Evolutionary conservation across 2,888 invertebrate genomes (phyloP), one percentile per base, ranked within the genome.

Genomic region (Drosophila diplacantha): DNA sequence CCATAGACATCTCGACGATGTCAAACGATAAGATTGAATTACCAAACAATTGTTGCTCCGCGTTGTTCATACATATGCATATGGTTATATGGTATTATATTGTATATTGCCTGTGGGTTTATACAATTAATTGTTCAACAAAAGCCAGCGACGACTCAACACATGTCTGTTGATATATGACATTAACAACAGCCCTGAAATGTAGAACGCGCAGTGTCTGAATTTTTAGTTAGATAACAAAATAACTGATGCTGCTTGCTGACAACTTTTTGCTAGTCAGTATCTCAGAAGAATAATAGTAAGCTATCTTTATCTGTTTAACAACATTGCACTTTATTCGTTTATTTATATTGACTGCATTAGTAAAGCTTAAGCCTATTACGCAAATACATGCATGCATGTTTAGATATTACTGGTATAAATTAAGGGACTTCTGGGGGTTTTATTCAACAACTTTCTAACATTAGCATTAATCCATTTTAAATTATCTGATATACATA

Each of bases 1-100:
- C 49, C 37, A 56, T 44, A 47, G 43, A 67, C 47, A 66, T 80
- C 69, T 53, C 60, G 11, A 55, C 61, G 76, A 62, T 65, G 78
- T 60, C 72, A 68, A 62, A 72, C 79, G 83, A 78, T 78, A 83
- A 83, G 83, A 83, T 79, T 83, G 83, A 81, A 75, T 81, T 83
- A 75, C 78, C 73, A 78, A 72, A 74, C 69, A 70, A 73, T 65
- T 65, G 60, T 60, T 62, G 61, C 54, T 63, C 54, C 59, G 37
- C 18, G 43, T 3, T 59, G 54, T 29, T 35, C 35, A 38, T 37
- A 67, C 46, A 54, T 37, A 46, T 53, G 38, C 38, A 43, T 49
- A 55, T 24, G 41, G 44, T 18, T 44, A 44, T 29, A 44, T 29
- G 18, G 44, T 14, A 8, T 39, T 43, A 43, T 43, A 20, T 26